A percentile compares a stretch with the other conserved stretches of the same genome.
Evolutionary conservation across 1,140 invertebrate species (phyloP).

Genomic region (Nomia melanderi): DNA sequence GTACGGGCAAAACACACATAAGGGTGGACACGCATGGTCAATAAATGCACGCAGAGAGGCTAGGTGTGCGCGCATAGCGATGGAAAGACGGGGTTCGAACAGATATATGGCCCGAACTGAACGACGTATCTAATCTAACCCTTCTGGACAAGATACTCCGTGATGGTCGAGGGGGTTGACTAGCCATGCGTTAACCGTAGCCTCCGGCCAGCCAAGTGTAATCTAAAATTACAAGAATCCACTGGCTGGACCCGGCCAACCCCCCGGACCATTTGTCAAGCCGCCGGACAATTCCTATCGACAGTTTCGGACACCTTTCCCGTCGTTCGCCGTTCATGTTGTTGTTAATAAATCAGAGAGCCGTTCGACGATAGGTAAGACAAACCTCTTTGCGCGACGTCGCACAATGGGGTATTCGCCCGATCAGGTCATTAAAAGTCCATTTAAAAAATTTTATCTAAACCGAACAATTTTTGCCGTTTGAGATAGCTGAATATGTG

Average conservation of each 20-base stretch:
- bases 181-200: slow-evolving; percentile 64
- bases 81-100: slow-evolving; percentile 71
- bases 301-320: slow-evolving; percentile 37
- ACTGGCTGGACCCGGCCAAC: slow-evolving; percentile 12
- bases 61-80: slow-evolving; percentile 45
- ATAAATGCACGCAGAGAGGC: slow-evolving; percentile 70
- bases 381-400: neutral
- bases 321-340: neutral
- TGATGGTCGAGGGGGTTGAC: slow-evolving; percentile 65
- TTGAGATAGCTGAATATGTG: too few species aligned
- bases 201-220: slow-evolving; percentile 58
- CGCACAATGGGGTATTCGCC: neutral
- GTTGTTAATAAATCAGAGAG: neutral
- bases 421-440: too few species aligned
- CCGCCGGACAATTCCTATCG: slow-evolving; percentile 57
- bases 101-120: slow-evolving; percentile 77
- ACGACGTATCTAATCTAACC: slow-evolving; percentile 81
- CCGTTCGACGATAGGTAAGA: neutral
- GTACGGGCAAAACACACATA: slow-evolving; percentile 2
- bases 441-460: too few species aligned
- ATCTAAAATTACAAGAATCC: slow-evolving; percentile 70
- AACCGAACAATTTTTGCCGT: too few species aligned
- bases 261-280: slow-evolving; percentile 55
- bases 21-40: slow-evolving; percentile 72
- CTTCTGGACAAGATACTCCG: slow-evolving; percentile 77